phyloP scores from a whole-genome alignment of 2,888 invertebrate species.

The Caenorhabditis sp. region DNA sequence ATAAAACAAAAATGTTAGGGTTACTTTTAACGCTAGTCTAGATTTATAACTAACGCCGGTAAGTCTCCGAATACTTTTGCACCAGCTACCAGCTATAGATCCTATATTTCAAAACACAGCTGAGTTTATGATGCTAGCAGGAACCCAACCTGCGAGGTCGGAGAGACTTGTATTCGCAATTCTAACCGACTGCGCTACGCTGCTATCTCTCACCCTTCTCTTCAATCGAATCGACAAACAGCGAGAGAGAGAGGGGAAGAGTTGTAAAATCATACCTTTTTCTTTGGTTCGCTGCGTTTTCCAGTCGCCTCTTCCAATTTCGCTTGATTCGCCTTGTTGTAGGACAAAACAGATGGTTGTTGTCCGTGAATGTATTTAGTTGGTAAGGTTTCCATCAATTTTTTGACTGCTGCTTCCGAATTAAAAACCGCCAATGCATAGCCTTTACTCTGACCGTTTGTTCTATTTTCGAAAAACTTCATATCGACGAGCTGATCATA shows the following conservation, averaged over 20 bases:
- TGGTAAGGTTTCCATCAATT: slow-evolving; percentile 89
- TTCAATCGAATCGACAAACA: not conserved
- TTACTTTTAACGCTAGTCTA: slow-evolving; percentile 41
- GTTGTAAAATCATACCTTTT: slow-evolving; percentile 30
- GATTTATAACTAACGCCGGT: slow-evolving; percentile 36
- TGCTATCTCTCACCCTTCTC: not conserved
- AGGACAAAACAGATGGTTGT: slow-evolving; percentile 89
- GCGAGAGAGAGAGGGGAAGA: not conserved
- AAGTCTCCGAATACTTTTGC: slow-evolving; percentile 33
- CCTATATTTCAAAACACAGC: slow-evolving; percentile 31
- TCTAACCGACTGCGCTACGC: slow-evolving; percentile 25
- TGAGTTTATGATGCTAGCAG: slow-evolving; percentile 27
- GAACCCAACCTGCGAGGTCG: slow-evolving; percentile 11
- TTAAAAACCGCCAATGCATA: slow-evolving; percentile 94
- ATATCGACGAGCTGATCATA: slow-evolving; percentile 94
- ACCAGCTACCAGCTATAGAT: slow-evolving; percentile 43
- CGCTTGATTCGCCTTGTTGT: slow-evolving; percentile 85
- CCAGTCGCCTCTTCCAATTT: slow-evolving; percentile 64
- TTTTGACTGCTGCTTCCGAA: slow-evolving; percentile 78
- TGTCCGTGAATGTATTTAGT: slow-evolving; percentile 91
- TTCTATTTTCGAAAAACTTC: slow-evolving; percentile 98
- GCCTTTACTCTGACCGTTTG: slow-evolving; percentile 76
- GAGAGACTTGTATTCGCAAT: not conserved
- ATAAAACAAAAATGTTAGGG: slow-evolving; percentile 21
- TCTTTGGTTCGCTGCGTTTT: slow-evolving; percentile 46